These are phyloP conservation scores for Misgurnus anguillicaudatus DNA, from an alignment of 2,113 vertebrate genomes.

Conservation along the genomic window DNA sequence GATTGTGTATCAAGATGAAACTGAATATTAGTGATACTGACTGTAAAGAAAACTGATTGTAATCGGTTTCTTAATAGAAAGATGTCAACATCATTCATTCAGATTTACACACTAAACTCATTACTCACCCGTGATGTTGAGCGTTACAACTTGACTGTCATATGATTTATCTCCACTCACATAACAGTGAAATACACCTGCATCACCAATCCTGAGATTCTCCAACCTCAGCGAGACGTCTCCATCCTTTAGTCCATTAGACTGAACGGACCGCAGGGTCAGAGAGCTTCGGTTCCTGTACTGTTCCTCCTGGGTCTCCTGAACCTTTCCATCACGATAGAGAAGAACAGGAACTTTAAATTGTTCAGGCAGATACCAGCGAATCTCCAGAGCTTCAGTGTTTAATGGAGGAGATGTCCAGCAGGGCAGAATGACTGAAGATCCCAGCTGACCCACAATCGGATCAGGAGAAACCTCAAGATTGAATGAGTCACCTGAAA, in stretches of 20 bases:
- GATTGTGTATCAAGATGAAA: too few relatives aligned
- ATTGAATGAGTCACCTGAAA: constrained; percentile 32
- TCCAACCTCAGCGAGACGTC: constrained; percentile 64
- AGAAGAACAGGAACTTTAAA: constrained; percentile 38
- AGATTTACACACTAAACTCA: too few relatives aligned
- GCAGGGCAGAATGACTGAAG: constrained; percentile 57
- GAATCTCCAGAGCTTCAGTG: constrained; percentile 62
- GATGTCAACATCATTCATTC: too few relatives aligned
- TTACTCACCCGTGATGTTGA: constrained; percentile 63
- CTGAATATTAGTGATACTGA: too few relatives aligned
- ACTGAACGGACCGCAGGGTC: constrained; percentile 30
- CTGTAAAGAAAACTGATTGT: too few relatives aligned
- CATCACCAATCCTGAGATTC: constrained; percentile 53
- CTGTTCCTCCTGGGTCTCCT: neutral
- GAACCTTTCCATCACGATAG: constrained; percentile 5
- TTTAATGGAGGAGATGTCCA: constrained; percentile 58
- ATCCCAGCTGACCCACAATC: neutral
- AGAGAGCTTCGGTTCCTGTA: constrained; percentile 57
- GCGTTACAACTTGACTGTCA: neutral
- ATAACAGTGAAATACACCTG: constrained; percentile 59
- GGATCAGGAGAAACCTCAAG: constrained; percentile 16
- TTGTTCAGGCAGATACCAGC: constrained; percentile 43
- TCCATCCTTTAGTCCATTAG: constrained; percentile 56
- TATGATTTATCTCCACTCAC: constrained; percentile 58
- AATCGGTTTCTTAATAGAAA: too few relatives aligned